These are phyloP conservation scores for Axea sp. DNA, from an alignment of 2,888 invertebrate genomes.

Conservation along the genomic window DNA sequence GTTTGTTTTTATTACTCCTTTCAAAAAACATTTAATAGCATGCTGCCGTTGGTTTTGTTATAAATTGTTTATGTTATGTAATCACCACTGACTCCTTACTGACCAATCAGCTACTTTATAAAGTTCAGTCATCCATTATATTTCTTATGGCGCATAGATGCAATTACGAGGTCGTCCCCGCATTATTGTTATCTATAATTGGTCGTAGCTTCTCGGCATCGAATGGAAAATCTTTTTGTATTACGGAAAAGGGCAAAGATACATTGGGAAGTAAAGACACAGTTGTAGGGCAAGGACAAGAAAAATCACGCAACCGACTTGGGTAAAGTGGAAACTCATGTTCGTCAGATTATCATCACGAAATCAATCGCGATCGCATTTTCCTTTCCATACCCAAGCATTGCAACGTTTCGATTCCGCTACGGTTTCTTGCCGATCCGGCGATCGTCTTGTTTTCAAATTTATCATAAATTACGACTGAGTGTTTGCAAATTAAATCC, in stretches of 20 bases:
- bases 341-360: conserved; percentile 78
- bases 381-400: conserved; percentile 55
- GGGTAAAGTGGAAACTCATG: conserved; percentile 79
- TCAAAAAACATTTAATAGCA: no score
- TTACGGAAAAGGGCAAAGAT: conserved; percentile 48
- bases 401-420: conserved; percentile 24
- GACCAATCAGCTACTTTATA: conserved; percentile 11
- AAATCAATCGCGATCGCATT: conserved; percentile 77
- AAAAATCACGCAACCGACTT: conserved; percentile 63
- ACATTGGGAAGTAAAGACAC: conserved; percentile 32
- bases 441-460: neutral
- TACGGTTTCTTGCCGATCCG: conserved; percentile 15
- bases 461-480: conserved; percentile 12
- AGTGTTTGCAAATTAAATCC: conserved; percentile 11
- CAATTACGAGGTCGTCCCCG: conserved; percentile 42
- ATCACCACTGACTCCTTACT: conserved; percentile 4
- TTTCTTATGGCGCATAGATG: conserved; percentile 42
- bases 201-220: conserved; percentile 28
- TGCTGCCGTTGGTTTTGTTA: no score
- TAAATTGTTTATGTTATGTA: conserved; percentile 4
- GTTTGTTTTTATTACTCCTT: no score
- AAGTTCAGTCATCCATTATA: conserved; percentile 39
- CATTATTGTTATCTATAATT: conserved; percentile 58
- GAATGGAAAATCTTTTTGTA: conserved; percentile 49
- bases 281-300: conserved; percentile 42